Percentiles rank a stretch among this genome's conserved stretches.
Conservation (phyloP, 2,113 vertebrate species). For the Pelvicachromis taeniatus region DNA sequence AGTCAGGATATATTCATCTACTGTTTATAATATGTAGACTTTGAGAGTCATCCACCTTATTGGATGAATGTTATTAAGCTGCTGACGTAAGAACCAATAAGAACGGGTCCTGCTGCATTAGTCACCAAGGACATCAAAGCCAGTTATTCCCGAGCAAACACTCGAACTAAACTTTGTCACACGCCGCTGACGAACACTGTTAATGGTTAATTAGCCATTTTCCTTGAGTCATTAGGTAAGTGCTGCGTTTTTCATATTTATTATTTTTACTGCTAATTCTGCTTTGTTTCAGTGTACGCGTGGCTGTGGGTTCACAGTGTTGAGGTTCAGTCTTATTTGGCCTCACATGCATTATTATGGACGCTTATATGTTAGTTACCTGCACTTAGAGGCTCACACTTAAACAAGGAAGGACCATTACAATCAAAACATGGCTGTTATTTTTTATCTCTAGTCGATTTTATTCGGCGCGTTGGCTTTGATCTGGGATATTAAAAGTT, state of each 20-base stretch:
- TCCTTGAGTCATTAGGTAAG: background rate
- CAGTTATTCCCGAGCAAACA: background rate
- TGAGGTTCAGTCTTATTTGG: background rate
- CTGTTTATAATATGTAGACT: background rate
- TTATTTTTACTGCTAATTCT: background rate
- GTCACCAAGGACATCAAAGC: accelerated
- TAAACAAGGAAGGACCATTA: background rate
- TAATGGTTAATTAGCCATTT: background rate
- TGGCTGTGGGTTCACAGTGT: background rate
- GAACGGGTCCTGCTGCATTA: accelerated
- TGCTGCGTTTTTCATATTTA: background rate
- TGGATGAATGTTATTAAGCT: background rate
- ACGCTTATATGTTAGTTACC: too few species aligned
- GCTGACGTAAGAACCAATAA: background rate
- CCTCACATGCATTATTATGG: background rate
- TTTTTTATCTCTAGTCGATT: background rate
- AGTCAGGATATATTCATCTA: background rate
- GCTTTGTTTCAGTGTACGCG: background rate
- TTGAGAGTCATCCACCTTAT: background rate
- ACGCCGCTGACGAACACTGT: background rate
- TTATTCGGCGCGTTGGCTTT: accelerated
- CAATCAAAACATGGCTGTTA: background rate
- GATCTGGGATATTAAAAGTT: background rate
- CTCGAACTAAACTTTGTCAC: background rate
- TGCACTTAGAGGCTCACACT: background rate